Evolutionary conservation across 2,797 vertebrate species (phyloP).

Genomic region (Leuciscus waleckii): DNA sequence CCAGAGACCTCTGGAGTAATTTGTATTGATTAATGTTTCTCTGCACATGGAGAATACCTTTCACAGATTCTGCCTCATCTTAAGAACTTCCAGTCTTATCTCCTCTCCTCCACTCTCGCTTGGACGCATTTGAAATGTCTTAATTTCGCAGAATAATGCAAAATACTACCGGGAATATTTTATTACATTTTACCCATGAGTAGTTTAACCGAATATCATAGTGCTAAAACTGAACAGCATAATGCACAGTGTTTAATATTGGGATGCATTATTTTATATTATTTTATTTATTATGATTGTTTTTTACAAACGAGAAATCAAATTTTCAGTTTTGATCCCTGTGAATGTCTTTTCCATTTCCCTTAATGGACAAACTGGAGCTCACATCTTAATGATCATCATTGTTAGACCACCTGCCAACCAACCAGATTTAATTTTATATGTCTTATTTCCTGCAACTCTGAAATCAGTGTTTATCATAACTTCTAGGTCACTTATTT

Average conservation of each 20-base stretch:
- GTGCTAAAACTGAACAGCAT: neutral
- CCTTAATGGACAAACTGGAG: constrained; percentile 54
- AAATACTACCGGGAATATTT: constrained; percentile 62
- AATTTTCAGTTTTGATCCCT: neutral
- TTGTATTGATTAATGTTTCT: constrained; percentile 48
- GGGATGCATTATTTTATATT: neutral
- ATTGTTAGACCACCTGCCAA: constrained; percentile 5
- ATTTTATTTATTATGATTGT: neutral
- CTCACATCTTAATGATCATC: neutral
- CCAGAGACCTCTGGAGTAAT: constrained; percentile 37
- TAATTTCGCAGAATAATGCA: constrained; percentile 48
- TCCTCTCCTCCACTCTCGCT: constrained; percentile 7
- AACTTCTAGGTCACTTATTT: neutral
- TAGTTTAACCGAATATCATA: constrained; percentile 35
- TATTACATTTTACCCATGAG: constrained; percentile 65
- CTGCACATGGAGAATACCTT: constrained; percentile 11
- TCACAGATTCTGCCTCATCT: neutral
- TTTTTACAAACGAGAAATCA: constrained; percentile 34
- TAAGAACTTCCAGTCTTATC: constrained; percentile 28
- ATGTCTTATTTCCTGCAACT: constrained; percentile 61
- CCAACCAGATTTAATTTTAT: constrained; percentile 53
- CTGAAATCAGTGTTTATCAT: constrained; percentile 8
- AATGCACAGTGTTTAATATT: constrained; percentile 6
- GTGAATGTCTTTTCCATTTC: constrained; percentile 34
- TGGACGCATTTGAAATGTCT: constrained; percentile 40